Conservation (phyloP, 1,140 invertebrate genomes). For the Diprion similis region DNA sequence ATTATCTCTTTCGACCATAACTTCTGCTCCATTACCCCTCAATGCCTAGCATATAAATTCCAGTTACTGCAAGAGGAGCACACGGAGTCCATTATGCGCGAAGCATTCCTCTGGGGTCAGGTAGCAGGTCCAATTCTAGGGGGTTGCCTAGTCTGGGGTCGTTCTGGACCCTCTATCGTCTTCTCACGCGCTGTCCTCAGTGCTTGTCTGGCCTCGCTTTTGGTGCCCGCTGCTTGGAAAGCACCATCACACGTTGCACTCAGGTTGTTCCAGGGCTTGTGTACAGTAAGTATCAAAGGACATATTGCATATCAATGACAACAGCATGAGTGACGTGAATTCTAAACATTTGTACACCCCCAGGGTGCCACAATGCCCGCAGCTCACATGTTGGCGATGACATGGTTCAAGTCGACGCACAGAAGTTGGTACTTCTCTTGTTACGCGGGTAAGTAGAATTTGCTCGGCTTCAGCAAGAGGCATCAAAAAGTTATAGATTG, state of each 20-base stretch:
- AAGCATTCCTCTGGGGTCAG: conserved; percentile 67
- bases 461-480: neutral
- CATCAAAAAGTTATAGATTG: neutral
- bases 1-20: neutral
- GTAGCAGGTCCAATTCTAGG: conserved; percentile 64
- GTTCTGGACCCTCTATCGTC: conserved; percentile 64
- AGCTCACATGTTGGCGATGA: conserved; percentile 67
- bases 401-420: conserved; percentile 67
- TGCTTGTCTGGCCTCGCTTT: conserved; percentile 61
- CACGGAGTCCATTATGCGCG: conserved; percentile 63
- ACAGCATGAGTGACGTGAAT: conserved; percentile 6
- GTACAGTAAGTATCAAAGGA: conserved; percentile 55
- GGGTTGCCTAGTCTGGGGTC: conserved; percentile 65
- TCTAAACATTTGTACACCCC: conserved; percentile 21
- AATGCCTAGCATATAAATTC: conserved; percentile 32
- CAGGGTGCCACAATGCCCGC: conserved; percentile 68
- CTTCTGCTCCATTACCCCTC: too few species aligned
- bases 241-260: conserved; percentile 66
- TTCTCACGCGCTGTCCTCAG: conserved; percentile 65
- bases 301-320: neutral
- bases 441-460: conserved; percentile 60
- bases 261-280: conserved; percentile 65
- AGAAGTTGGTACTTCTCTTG: conserved; percentile 66
- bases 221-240: conserved; percentile 67
- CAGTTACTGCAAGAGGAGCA: conserved; percentile 63